Evolutionary conservation across 2,888 invertebrate genomes (phyloP).

Genomic region (Venustoraphidia nigricollis): DNA sequence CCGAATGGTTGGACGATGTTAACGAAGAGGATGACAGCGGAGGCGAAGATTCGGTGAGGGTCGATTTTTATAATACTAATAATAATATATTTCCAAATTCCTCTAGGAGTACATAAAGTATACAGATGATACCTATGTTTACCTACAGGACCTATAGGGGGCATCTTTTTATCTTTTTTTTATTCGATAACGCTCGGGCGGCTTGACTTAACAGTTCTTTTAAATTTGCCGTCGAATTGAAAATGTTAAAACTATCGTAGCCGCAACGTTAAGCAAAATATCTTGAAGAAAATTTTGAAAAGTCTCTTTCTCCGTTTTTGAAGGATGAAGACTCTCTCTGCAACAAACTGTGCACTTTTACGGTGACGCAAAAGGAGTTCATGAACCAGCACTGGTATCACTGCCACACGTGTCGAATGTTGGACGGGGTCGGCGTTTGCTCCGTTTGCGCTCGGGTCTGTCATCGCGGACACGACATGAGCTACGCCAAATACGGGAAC

Average conservation of each 20-base stretch:
- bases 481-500: conserved; percentile 95
- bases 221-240: too few species aligned
- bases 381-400: conserved; percentile 99
- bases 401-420: conserved; percentile 97
- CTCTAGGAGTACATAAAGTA: too few species aligned
- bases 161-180: too few species aligned
- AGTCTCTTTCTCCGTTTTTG: neutral
- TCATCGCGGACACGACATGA: conserved; percentile 89
- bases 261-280: too few species aligned
- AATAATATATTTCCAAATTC: too few species aligned
- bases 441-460: conserved; percentile 95
- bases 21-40: conserved; percentile 88
- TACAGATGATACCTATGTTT: too few species aligned
- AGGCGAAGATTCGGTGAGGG: conserved; percentile 65
- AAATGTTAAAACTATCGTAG: too few species aligned
- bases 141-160: too few species aligned
- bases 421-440: conserved; percentile 95
- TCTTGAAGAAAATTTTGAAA: too few species aligned
- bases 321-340: conserved; percentile 78
- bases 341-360: conserved; percentile 90
- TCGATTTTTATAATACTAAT: too few species aligned
- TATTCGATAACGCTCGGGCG: conserved; percentile 28
- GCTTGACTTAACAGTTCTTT: too few species aligned
- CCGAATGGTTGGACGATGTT: conserved; percentile 76
- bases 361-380: conserved; percentile 92